Base-by-base conservation (phyloP, 2,797 vertebrate genomes). In the Oreochromis grahami region DNA sequence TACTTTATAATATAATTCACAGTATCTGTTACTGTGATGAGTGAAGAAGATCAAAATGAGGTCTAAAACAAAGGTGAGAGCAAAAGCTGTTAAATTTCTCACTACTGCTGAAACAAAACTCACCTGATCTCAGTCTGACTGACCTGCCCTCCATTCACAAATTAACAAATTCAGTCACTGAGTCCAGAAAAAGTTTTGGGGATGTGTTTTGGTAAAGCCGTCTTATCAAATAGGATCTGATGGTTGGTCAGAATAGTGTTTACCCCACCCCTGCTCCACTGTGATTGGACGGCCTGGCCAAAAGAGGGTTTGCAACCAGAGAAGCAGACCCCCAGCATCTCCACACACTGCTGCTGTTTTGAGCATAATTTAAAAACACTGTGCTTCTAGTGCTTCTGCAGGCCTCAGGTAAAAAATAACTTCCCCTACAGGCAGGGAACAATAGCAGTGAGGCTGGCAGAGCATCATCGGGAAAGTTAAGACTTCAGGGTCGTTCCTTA, bases 1-100 rank as follows among this genome's bases (percentile, higher is more conserved):
- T 6, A 6, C 43, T 72, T 72, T 0, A 17, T 29, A 43, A 68
- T 68, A 24, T 24, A 68, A 68, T 43, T 14, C 0, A 24, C 5
- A 15, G 0, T 15, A 24, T 68, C n/a, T 68, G 36, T 68, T 21
- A 24, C 8, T 68, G 13, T 68, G 36, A 68, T 13, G n/a, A 68
- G 63, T 68, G 41, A 43, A 41, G 63, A 24, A 41, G 2, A 36
- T 15, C 12, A 21, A 68, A 68, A 38, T 21, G 11, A 65, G 36
- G 12, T 41, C 36, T 41, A 41, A 68, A 68, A 41, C 36, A 68
- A 68, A 41, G 36, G n/a, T 41, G 36, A 41, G 63, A 68, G 63
- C 24, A n/a, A 68, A 8, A 8, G 5, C 34, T 21, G 36, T 58
- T 34, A 11, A 0, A 58, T 58, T 34, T 58, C 19, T 38, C 11